Base-by-base conservation (phyloP, 2,113 vertebrate genomes). In the Peromyscus leucopus region DNA sequence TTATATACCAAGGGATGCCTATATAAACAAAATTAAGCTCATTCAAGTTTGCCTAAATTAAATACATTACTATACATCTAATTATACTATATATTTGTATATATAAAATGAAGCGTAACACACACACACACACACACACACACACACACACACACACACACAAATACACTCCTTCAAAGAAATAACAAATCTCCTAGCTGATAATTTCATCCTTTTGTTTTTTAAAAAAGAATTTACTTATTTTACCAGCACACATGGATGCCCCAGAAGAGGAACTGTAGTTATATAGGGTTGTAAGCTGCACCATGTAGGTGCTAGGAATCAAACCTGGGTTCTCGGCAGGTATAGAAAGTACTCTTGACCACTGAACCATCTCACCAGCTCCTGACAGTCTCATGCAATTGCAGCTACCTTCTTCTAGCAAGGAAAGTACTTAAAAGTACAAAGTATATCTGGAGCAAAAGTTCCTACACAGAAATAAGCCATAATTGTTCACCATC, bases 11-110 rank as follows among this genome's bases (percentile, higher is more conserved):
- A 78, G 17, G 72, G 24, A 78, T 87, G 46, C 67, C 91, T 31
- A 51, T 91, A 79, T 79, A 51, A 79, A 91, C 8, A 93, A 93
- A 91, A 87, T 82, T 76, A 94, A 78, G 22, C 78, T 15, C 61
- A 76, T 79, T 31, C 16, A 95, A 83, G 31, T 55, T 93, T 42
- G 46, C 7, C 75, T 51, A 78, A 15, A 79, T 57, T 93, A 93
- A 72, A 91, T 79, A 89, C 7, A 96, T 55, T 57, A 80, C 7
- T 55, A 80, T 46, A 76, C 13, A 39, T 15, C 46, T 48, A 28
- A 65, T 24, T 7, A 63, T 63, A 63, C 59, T 63, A 26, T 46
- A 75, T 42, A 21, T 24, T 26, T 6, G 12, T 13, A 46, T 75
- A 10, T 46, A 22, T 46, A 48, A 46, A 76, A 76, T 48, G 12